phyloP scores from a whole-genome alignment of 2,797 vertebrate species.

The Dermochelys coriacea region DNA sequence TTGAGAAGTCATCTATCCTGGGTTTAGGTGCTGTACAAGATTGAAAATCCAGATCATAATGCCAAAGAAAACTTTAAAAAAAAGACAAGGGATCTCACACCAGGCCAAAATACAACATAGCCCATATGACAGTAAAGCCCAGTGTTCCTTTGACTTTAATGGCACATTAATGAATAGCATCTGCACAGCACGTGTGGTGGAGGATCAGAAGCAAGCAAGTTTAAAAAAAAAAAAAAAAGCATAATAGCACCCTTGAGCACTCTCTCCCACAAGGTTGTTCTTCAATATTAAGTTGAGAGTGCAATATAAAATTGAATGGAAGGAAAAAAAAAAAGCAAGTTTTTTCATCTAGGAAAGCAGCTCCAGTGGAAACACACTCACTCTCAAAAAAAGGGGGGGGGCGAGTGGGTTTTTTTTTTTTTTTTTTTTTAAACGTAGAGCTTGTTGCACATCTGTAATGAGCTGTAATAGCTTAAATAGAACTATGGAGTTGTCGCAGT shows the following conservation, averaged over 20 bases:
- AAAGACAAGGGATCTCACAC: neutral
- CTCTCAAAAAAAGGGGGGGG: conserved; percentile 6
- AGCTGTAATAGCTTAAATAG: conserved; percentile 65
- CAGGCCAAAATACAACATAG: conserved; percentile 2
- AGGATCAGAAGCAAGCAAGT: conserved; percentile 28
- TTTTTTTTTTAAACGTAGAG: too few relatives aligned
- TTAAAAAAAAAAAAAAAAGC: neutral
- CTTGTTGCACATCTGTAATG: conserved; percentile 59
- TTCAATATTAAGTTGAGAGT: conserved; percentile 5
- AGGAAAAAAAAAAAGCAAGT: conserved; percentile 21
- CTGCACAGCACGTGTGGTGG: neutral
- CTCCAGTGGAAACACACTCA: conserved; percentile 16
- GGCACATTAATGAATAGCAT: neutral
- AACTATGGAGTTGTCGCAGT: conserved; percentile 41
- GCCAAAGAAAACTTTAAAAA: neutral
- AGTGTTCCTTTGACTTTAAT: neutral
- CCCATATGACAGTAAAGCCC: neutral
- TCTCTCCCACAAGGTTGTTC: neutral
- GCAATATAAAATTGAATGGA: conserved; percentile 25
- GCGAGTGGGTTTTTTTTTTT: conserved; percentile 49
- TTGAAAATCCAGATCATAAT: neutral
- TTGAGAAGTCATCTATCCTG: neutral
- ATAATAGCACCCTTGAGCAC: neutral
- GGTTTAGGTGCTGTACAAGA: neutral
- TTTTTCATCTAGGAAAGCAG: neutral